A percentile compares a stretch with the other conserved stretches of the same genome.
Evolutionary conservation across 2,797 vertebrate genomes (phyloP).

Genomic region (Melanogrammus aeglefinus): DNA sequence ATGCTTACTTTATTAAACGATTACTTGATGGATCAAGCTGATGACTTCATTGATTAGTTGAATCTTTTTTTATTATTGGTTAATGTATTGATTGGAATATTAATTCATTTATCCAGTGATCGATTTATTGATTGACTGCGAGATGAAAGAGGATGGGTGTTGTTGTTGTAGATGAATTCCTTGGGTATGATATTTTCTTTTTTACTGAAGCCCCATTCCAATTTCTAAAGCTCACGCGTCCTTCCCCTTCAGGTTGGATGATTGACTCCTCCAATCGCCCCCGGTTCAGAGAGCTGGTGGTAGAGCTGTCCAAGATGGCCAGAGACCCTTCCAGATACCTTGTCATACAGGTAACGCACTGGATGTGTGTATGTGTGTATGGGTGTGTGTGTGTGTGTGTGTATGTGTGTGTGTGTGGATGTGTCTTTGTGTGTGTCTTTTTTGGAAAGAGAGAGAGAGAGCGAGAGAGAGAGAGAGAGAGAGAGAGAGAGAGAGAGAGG

Average conservation of each 20-base stretch:
- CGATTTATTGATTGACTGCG: not conserved
- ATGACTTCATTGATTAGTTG: not conserved
- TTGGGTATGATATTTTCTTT: no score
- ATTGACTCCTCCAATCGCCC: slow-evolving; percentile 91
- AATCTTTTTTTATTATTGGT: no score
- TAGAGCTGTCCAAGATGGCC: slow-evolving; percentile 91
- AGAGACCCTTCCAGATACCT: slow-evolving; percentile 90
- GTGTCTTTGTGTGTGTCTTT: slow-evolving; percentile 6
- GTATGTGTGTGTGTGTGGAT: not conserved
- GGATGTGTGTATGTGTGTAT: not conserved
- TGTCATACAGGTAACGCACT: slow-evolving; percentile 83
- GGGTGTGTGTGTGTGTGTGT: slow-evolving; percentile 1
- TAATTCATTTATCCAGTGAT: no score
- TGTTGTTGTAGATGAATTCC: no score
- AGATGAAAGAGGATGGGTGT: not conserved
- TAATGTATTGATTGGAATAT: no score
- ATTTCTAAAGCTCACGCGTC: not conserved
- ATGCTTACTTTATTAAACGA: not conserved
- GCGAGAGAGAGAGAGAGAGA: no score
- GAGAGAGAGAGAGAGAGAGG: no score
- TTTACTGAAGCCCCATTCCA: no score
- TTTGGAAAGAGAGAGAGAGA: no score
- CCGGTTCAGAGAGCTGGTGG: slow-evolving; percentile 84
- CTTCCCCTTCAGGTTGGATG: slow-evolving; percentile 89
- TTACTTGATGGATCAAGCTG: not conserved